Evolutionary conservation across 2,797 vertebrate genomes (phyloP).

Genomic region (Epinephelus awoara): DNA sequence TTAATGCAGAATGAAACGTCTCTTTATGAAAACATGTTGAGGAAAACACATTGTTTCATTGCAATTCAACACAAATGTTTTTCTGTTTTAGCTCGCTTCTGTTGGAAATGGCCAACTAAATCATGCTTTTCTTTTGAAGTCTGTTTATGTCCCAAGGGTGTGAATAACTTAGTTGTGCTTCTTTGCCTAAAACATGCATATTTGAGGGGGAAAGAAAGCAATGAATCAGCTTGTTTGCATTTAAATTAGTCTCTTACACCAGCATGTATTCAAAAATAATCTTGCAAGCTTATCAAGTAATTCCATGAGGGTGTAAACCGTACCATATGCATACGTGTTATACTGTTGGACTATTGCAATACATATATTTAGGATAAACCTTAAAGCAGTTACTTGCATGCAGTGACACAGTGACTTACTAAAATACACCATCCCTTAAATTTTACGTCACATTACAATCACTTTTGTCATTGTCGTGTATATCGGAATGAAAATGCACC

Average conservation of each 20-base stretch:
- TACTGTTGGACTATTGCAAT: constrained; percentile 14
- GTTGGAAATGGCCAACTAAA: constrained; percentile 59
- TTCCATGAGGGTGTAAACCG: constrained; percentile 41
- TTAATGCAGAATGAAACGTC: constrained; percentile 12
- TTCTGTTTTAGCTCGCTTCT: constrained; percentile 52
- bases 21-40: constrained; percentile 35
- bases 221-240: constrained; percentile 77
- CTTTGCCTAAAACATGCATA: constrained; percentile 71
- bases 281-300: constrained; percentile 50
- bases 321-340: not conserved
- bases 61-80: constrained; percentile 51
- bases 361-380: constrained; percentile 10
- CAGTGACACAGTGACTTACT: not conserved
- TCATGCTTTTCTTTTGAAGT: constrained; percentile 72
- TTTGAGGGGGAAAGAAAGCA: constrained; percentile 64
- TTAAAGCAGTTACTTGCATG: constrained; percentile 20
- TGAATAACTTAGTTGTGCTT: constrained; percentile 73
- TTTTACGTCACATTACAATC: not conserved
- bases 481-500: constrained; percentile 37
- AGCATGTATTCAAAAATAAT: constrained; percentile 55
- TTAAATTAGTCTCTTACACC: constrained; percentile 63
- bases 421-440: not conserved
- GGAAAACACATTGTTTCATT: constrained; percentile 49
- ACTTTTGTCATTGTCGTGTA: not conserved
- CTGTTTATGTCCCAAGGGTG: constrained; percentile 67